Conservation (phyloP, 2,888 invertebrate genomes). For the Mimachlamys varia region DNA sequence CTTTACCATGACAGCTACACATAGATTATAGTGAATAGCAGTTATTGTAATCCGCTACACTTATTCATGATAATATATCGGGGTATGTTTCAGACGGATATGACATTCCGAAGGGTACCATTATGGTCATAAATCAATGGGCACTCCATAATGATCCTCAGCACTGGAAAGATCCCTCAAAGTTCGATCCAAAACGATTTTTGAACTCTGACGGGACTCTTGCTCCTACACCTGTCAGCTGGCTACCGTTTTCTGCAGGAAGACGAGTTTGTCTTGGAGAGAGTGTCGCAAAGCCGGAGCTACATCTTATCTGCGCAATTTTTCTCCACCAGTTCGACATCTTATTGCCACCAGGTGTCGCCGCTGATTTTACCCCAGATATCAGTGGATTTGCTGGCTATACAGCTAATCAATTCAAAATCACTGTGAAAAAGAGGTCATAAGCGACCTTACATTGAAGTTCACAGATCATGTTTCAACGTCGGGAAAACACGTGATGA, state of each 20-base stretch:
- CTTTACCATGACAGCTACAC: too few species aligned
- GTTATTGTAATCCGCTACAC: too few species aligned
- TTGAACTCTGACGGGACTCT: slow-evolving; percentile 67
- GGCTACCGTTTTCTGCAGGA: slow-evolving; percentile 73
- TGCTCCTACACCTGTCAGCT: slow-evolving; percentile 64
- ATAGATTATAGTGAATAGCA: too few species aligned
- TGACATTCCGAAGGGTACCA: slow-evolving; percentile 66
- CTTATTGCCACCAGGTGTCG: slow-evolving; percentile 54
- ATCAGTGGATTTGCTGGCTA: slow-evolving; percentile 9
- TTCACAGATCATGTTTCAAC: too few species aligned
- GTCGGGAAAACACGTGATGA: too few species aligned
- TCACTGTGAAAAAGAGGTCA: slow-evolving; percentile 49
- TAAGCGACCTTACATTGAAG: not conserved
- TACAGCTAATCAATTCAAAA: slow-evolving; percentile 49
- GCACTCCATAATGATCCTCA: slow-evolving; percentile 67
- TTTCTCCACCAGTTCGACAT: slow-evolving; percentile 62
- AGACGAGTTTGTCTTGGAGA: slow-evolving; percentile 73
- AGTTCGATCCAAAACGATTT: slow-evolving; percentile 71
- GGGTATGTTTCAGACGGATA: slow-evolving; percentile 62
- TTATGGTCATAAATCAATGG: slow-evolving; percentile 66
- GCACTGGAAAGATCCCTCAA: slow-evolving; percentile 65
- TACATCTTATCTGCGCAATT: slow-evolving; percentile 63
- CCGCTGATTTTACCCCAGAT: slow-evolving; percentile 43
- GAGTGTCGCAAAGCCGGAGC: slow-evolving; percentile 68
- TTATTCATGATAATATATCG: too few species aligned